Base-by-base conservation (phyloP, 2,888 invertebrate species). In the Augochlorella aurata region DNA sequence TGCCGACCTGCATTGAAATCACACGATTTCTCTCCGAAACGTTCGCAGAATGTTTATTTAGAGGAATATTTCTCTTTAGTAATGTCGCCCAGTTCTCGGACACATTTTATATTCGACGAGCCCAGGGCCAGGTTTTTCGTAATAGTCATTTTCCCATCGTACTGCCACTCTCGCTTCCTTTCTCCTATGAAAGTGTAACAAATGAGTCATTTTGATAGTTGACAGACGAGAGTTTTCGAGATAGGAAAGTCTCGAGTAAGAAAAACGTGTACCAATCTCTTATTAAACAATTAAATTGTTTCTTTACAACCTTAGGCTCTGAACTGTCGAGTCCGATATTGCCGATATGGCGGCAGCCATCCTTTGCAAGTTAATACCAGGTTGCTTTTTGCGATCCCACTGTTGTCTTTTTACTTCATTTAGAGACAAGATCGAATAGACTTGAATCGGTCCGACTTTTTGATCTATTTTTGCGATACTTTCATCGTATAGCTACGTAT, bases 1-100 rank as follows among this genome's bases (percentile, higher is more conserved):
- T 84, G 83, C 73, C 72, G 67, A 81, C 90, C 82, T 88, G 92
- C 92, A 88, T 92, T 91, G 91, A 92, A 92, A 88, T 92, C 91
- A 86, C 92, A 86, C 68, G 84, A 84, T 83, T 80, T 77, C 82
- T 65, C 71, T 71, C 65, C 24, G 49, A 9, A 12, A 71, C 63
- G 29, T 63, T 63, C 1, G 71, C 58, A 54, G 12, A 74, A 66
- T n/a, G 14, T 70, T 77, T 47, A 16, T 21, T 12, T 29, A 76
- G 9, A 63, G 38, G 24, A 24, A 58, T 24, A 58, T 24, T 24
- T 24, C 58, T 5, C 58, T 0, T 16, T 14, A 16, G 24, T 16
- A 7, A 18, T 4, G 63, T 63, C 63, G 18, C 18, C 16, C 8
- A 38, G 18, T 63, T 8, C 16, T 18, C 18, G 9, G 10, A 10